Conservation (phyloP, 2,113 vertebrate species). For the Oryzias javanicus region DNA sequence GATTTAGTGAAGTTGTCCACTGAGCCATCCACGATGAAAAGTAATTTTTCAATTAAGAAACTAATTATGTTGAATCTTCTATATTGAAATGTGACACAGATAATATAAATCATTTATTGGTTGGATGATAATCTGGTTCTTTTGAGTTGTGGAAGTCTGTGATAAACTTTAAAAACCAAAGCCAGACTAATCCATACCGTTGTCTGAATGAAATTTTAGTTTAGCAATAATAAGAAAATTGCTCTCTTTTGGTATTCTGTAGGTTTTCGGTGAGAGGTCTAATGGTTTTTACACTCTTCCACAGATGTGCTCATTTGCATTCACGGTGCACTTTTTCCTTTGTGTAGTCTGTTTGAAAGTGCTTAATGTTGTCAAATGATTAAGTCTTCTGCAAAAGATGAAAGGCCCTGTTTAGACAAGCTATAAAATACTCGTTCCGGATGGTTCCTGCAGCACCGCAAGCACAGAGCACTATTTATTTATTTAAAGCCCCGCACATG, state of each 20-base stretch:
- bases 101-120: conserved; percentile 53
- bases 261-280: conserved; percentile 25
- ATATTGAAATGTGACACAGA: conserved; percentile 42
- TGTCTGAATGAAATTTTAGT: conserved; percentile 2
- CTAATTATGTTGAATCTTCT: conserved; percentile 32
- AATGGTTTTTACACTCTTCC: conserved; percentile 28
- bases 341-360: conserved; percentile 47
- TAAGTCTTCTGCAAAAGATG: conserved; percentile 54
- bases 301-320: conserved; percentile 62
- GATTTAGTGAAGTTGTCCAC: no score
- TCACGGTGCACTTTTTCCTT: conserved; percentile 33
- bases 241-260: conserved; percentile 16
- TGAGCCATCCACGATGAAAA: no score
- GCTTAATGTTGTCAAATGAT: conserved; percentile 62
- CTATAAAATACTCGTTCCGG: conserved; percentile 46
- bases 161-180: conserved; percentile 3
- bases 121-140: conserved; percentile 46
- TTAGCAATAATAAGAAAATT: conserved; percentile 23
- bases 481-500: no score
- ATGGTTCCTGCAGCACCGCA: not conserved
- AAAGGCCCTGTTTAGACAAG: conserved; percentile 53
- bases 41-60: no score
- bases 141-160: conserved; percentile 39
- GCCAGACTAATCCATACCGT: conserved; percentile 23
- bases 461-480: no score